These are phyloP conservation scores for Lepidothrix coronata DNA, from an alignment of 2,113 vertebrate genomes.

Conservation along the genomic window DNA sequence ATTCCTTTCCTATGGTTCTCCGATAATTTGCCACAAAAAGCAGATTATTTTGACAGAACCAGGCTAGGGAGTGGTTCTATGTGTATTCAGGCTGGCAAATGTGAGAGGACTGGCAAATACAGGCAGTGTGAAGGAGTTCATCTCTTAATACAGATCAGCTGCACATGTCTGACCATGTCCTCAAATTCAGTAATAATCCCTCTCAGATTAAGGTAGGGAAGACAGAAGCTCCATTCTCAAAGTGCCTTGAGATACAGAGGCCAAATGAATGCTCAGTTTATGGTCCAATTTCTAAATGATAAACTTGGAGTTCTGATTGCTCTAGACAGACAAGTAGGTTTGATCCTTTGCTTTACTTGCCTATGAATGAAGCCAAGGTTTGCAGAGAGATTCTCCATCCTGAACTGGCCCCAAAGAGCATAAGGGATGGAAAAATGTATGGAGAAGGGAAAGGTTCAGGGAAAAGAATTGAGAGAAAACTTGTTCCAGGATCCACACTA, in stretches of 20 bases:
- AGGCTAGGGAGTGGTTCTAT: not conserved
- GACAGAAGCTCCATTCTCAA: not conserved
- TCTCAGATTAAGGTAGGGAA: not conserved
- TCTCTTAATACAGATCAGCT: not conserved
- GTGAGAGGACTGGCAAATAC: not conserved
- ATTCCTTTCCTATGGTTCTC: not conserved
- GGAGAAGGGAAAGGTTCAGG: not conserved
- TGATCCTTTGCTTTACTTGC: not conserved
- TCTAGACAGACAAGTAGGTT: not conserved
- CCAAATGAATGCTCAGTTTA: not conserved
- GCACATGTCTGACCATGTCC: not conserved
- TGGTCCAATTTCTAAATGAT: not conserved
- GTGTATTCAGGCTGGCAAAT: not conserved
- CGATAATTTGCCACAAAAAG: not conserved
- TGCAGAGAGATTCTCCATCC: not conserved
- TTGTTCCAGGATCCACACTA: not conserved
- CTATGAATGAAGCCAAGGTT: not conserved
- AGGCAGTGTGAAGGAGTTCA: not conserved
- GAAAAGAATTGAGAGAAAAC: not conserved
- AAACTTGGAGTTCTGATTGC: not conserved
- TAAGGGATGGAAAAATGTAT: not conserved
- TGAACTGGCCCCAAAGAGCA: not conserved
- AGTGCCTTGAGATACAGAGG: not conserved
- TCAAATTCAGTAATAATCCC: not conserved
- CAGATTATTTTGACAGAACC: constrained; percentile 6